A percentile compares a stretch with the other conserved stretches of the same genome.
Conservation (phyloP, 2,888 invertebrate species). For the Hecatera dysodea region DNA sequence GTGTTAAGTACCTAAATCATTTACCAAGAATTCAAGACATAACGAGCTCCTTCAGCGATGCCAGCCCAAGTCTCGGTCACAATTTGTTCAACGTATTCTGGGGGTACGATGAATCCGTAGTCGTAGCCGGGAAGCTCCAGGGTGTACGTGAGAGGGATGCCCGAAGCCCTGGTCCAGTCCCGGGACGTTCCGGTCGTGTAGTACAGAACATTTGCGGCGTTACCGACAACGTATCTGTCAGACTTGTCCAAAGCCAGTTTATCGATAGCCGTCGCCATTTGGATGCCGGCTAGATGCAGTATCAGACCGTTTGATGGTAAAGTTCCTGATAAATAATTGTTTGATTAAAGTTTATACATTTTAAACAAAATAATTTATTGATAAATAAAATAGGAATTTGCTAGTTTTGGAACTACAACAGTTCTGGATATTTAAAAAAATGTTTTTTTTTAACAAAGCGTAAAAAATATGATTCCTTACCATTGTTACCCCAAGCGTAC, state of each 20-base stretch:
- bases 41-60: constrained; percentile 82
- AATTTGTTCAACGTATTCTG: constrained; percentile 89
- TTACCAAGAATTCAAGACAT: constrained; percentile 70
- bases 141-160: constrained; percentile 92
- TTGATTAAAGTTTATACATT: not conserved
- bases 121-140: constrained; percentile 92
- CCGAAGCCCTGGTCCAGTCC: constrained; percentile 92
- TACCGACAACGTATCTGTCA: constrained; percentile 89
- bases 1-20: constrained; percentile 28
- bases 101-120: constrained; percentile 90
- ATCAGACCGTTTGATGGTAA: constrained; percentile 88
- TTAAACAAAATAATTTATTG: not conserved
- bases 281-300: constrained; percentile 83
- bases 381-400: not conserved
- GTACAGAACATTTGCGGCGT: constrained; percentile 90
- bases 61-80: constrained; percentile 92
- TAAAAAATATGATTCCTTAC: constrained; percentile 66
- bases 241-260: constrained; percentile 81
- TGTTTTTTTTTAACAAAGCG: not conserved
- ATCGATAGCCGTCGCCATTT: constrained; percentile 86
- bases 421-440: not conserved
- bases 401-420: not conserved
- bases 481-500: constrained; percentile 93
- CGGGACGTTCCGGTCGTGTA: constrained; percentile 92
- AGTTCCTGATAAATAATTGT: constrained; percentile 73